Base-by-base conservation (phyloP, 2,113 vertebrate species). In the Trogon melanurus region DNA sequence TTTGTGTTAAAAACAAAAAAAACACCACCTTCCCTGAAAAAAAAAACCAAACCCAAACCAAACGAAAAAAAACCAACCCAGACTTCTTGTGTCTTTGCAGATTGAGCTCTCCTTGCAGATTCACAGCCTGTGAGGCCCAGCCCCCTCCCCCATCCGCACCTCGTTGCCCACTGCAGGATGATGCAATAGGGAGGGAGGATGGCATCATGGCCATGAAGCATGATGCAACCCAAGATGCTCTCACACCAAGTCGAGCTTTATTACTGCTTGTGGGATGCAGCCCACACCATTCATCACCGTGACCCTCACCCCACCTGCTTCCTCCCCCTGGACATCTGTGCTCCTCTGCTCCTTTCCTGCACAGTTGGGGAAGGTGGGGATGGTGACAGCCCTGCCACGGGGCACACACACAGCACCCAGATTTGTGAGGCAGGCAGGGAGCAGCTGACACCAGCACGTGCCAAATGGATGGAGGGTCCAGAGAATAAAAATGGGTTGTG, bases 181-280 rank as follows among this genome's bases (percentile, higher is more conserved):
- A 96, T 95, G 95, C 83, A 95, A 97, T 12, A 84, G 51, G 36
- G 13, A 72, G 32, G 34, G 6, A 48, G n/a, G 45, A 57, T 94
- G 74, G 45, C 71, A 85, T 93, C 92, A 85, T 11, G 12, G 41
- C 70, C 88, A 79, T 66, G 79, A 60, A 91, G 23, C 12, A 41
- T 29, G 62, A 88, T 56, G 70, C 25, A 90, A 82, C 8, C 9
- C 61, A 71, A 60, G 74, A 45, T 58, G 61, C 62, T 65, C 50
- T 41, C 45, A 44, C 0, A 0, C 8, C 1, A 79, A 25, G 18
- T 26, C 5, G 2, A 19, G 8, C 54, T 47, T 54, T 41, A 10
- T 41, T 54, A 54, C 44, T 61, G 41, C 17, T 54, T n/a, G 25
- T n/a, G 15, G 27, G 58, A 76, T 2, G 5, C n/a, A 62, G 47